Evolutionary conservation across 2,888 invertebrate genomes (phyloP), one percentile per base, ranked within the genome.

Genomic region (Deroplatys truncata): DNA sequence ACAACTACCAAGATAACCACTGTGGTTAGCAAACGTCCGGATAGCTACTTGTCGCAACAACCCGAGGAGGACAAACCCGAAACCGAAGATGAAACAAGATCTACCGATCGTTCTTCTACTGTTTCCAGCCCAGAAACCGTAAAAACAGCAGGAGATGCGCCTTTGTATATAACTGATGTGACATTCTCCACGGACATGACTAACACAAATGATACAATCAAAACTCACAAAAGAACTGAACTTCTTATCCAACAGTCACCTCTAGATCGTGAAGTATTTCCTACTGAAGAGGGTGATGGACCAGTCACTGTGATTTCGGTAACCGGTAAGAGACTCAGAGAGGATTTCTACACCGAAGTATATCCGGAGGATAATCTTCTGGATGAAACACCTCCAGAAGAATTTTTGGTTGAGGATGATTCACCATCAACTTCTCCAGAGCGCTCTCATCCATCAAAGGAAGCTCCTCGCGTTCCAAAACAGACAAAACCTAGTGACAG

Each of bases 371-470:
- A 89, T 28, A 87, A 89, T 85, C 43, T 91, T 31, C 84, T 84
- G 85, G 91, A 92, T 88, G 92, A 92, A 84, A 88, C 91, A 25
- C 92, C 92, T 16, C 92, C 92, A 7, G 92, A 92, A 43, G 94
- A 95, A 92, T 95, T 95, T 91, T 93, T 94, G 90, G 95, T 94
- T 91, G 94, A 94, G 88, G 95, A 95, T 31, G 88, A 90, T 83
- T 88, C 88, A 28, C 89, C 89, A 29, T 82, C 43, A 72, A 56
- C 84, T 31, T 85, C 84, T n/a, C 85, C 84, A 72, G 56, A 72
- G 25, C 56, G 56, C 56, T 72, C 7, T 20, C n/a, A 84, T 56
- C 84, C 86, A 43, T 28, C 88, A 56, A 85, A 84, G 82, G 15
- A 43, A 82, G 13, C 56, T 84, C 28, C 49, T 85, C 88, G 84